phyloP scores from a whole-genome alignment of 1,140 invertebrate genomes.

The Pseudomyrmex pallidus region DNA sequence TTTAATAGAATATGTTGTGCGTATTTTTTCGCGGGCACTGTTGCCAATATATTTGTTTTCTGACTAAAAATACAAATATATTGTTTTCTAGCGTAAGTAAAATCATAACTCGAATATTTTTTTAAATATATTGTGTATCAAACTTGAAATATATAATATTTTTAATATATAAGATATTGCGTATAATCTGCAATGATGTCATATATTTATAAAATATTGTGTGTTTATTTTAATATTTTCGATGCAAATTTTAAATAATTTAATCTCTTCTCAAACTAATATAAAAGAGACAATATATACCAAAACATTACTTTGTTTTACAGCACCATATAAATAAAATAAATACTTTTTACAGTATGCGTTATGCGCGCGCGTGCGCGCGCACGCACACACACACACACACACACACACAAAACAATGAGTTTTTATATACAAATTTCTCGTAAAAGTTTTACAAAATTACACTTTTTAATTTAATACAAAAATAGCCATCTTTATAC shows the following conservation, averaged over 20 bases:
- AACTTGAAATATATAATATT: slow-evolving; percentile 3
- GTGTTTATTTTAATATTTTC: slow-evolving; percentile 2
- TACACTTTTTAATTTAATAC: too few relatives aligned
- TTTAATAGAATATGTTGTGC: not conserved
- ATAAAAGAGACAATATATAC: too few relatives aligned
- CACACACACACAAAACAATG: too few relatives aligned
- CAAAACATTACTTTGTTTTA: not conserved
- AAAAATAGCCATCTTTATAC: too few relatives aligned
- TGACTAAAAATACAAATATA: slow-evolving; percentile 21
- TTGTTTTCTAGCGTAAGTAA: not conserved
- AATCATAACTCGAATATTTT: slow-evolving; percentile 3
- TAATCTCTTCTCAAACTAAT: too few relatives aligned
- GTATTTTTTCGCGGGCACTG: slow-evolving; percentile 1
- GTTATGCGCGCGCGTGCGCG: not conserved
- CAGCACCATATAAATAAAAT: not conserved
- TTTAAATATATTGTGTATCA: not conserved
- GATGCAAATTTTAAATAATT: not conserved
- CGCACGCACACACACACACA: too few relatives aligned
- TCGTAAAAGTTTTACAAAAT: too few relatives aligned
- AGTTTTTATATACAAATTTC: too few relatives aligned
- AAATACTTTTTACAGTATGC: not conserved
- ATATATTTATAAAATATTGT: slow-evolving; percentile 31
- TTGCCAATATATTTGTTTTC: slow-evolving; percentile 4
- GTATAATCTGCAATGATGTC: not conserved
- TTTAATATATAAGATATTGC: slow-evolving; percentile 1